Percentiles rank a stretch among this genome's conserved stretches.
phyloP scores from a whole-genome alignment of 1,140 invertebrate genomes.

The Drosophila pandora region DNA sequence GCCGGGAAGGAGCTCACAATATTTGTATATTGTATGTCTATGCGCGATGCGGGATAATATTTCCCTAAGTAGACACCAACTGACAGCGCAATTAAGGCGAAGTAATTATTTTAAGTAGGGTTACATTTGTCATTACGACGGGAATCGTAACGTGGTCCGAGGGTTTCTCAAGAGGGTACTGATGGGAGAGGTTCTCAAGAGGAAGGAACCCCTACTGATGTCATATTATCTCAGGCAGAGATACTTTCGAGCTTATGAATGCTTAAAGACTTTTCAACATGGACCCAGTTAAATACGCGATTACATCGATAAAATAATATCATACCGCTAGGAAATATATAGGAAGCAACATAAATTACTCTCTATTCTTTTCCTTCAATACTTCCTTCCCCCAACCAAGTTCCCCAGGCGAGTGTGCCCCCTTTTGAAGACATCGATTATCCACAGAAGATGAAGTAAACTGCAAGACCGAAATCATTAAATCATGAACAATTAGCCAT shows the following conservation, averaged over 20 bases:
- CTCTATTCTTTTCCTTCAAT: background rate
- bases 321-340: background rate
- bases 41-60: conserved; percentile 72
- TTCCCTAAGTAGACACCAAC: conserved; percentile 80
- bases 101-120: conserved; percentile 82
- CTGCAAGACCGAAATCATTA: conserved; percentile 60
- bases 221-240: background rate
- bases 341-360: background rate
- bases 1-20: conserved; percentile 19
- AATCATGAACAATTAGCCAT: conserved; percentile 77
- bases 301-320: background rate
- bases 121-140: conserved; percentile 73
- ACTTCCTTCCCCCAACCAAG: background rate
- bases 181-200: conserved; percentile 26
- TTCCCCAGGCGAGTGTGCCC: background rate
- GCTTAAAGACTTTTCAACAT: no score
- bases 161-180: conserved; percentile 5
- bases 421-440: conserved; percentile 16
- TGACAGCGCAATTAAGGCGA: conserved; percentile 79
- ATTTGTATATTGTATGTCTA: conserved; percentile 53
- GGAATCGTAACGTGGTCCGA: conserved; percentile 8
- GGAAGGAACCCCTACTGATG: conserved; percentile 25
- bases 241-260: conserved; percentile 7
- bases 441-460: conserved; percentile 28
- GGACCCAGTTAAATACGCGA: background rate